phyloP scores from a whole-genome alignment of 1,140 invertebrate species.

The Drosophila baimaii region DNA sequence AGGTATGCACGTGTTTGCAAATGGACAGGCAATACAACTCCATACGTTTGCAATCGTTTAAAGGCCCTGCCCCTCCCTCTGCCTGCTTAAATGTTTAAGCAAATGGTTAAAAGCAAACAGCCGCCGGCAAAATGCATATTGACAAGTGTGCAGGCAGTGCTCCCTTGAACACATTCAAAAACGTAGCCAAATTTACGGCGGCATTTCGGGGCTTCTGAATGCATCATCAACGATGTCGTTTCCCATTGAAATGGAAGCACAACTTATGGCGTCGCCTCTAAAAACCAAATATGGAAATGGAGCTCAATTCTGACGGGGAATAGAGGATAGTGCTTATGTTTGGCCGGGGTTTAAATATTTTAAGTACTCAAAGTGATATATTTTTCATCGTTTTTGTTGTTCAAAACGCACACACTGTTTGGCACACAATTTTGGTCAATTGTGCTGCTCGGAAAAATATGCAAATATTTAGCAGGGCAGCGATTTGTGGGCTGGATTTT shows the following conservation, averaged over 20 bases:
- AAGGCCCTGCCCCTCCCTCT: neutral
- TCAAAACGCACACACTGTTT: constrained; percentile 12
- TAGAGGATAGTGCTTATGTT: constrained; percentile 20
- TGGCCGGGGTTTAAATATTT: constrained; percentile 58
- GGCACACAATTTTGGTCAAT: constrained; percentile 42
- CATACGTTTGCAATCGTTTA: constrained; percentile 50
- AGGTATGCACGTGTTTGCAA: neutral
- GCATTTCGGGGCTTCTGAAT: constrained; percentile 50
- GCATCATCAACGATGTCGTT: constrained; percentile 54
- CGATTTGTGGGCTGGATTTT: constrained; percentile 13
- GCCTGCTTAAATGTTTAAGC: constrained; percentile 44
- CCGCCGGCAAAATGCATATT: constrained; percentile 73
- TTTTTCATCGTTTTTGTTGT: constrained; percentile 15
- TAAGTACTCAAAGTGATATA: constrained; percentile 24
- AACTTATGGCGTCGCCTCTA: constrained; percentile 41
- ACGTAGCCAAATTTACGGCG: constrained; percentile 11
- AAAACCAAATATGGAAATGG: constrained; percentile 55
- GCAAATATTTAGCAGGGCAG: constrained; percentile 39
- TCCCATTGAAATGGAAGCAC: constrained; percentile 38
- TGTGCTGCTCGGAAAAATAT: constrained; percentile 46
- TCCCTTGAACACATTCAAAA: constrained; percentile 8
- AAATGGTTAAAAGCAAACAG: constrained; percentile 76
- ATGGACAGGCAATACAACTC: constrained; percentile 36
- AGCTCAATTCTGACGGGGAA: constrained; percentile 16
- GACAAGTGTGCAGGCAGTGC: constrained; percentile 46